phyloP scores from a whole-genome alignment of 1,140 invertebrate genomes.

The Apocrypta bakeri region DNA sequence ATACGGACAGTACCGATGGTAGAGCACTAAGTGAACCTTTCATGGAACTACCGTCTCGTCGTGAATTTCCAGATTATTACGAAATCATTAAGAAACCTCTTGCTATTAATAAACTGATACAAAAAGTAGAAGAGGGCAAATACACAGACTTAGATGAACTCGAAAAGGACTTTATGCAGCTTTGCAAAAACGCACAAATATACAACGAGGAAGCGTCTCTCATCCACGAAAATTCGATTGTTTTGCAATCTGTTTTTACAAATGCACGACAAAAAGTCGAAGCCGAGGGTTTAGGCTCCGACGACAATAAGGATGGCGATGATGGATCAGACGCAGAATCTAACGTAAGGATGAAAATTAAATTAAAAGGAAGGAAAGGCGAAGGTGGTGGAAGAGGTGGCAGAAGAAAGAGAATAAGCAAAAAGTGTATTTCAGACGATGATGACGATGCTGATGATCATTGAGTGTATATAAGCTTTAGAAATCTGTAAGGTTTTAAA shows the following conservation, averaged over 20 bases:
- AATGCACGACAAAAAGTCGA: conserved; percentile 84
- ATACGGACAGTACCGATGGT: conserved; percentile 87
- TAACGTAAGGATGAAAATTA: conserved; percentile 81
- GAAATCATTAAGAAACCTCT: conserved; percentile 97
- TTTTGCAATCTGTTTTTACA: conserved; percentile 90
- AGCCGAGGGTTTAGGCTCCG: conserved; percentile 78
- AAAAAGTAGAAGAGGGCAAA: conserved; percentile 89
- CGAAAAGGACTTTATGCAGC: conserved; percentile 93
- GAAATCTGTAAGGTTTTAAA: conserved; percentile 55
- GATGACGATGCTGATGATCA: conserved; percentile 80
- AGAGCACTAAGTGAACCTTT: conserved; percentile 94
- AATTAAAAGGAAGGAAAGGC: conserved; percentile 74
- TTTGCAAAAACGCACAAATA: conserved; percentile 96
- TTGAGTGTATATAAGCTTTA: conserved; percentile 60
- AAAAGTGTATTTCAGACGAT: conserved; percentile 85
- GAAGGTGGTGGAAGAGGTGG: conserved; percentile 68
- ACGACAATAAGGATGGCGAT: conserved; percentile 73
- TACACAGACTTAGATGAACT: conserved; percentile 92
- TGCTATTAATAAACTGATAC: conserved; percentile 95
- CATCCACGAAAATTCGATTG: conserved; percentile 97
- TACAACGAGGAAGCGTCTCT: conserved; percentile 98
- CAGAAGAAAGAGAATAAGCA: conserved; percentile 79
- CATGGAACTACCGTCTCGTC: conserved; percentile 93
- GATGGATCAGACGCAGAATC: conserved; percentile 77
- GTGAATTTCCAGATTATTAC: conserved; percentile 97